phyloP scores from a whole-genome alignment of 2,888 invertebrate species.

The Cristatella mucedo region DNA sequence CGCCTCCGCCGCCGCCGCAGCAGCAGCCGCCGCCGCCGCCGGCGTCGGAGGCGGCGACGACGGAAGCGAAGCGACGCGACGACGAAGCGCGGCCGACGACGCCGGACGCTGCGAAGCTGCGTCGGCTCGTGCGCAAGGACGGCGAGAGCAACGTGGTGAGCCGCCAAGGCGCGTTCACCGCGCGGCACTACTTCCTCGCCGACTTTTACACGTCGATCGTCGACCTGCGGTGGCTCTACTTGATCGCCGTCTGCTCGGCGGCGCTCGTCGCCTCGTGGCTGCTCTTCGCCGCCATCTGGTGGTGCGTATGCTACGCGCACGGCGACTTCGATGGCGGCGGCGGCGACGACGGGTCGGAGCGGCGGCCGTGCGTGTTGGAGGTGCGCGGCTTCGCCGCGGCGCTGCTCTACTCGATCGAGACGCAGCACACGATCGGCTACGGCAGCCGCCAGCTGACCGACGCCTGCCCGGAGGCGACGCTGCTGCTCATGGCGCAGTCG shows the following conservation, averaged over 20 bases:
- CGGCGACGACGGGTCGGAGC: conserved; percentile 41
- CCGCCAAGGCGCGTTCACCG: conserved; percentile 79
- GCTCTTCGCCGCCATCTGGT: conserved; percentile 81
- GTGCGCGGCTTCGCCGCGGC: conserved; percentile 78
- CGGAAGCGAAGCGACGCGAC: no score
- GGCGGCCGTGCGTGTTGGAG: conserved; percentile 68
- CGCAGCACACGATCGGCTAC: conserved; percentile 88
- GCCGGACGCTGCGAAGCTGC: no score
- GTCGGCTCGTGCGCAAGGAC: conserved; percentile 83
- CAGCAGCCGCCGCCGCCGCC: no score
- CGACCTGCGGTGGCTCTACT: conserved; percentile 43
- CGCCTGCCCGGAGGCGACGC: conserved; percentile 79
- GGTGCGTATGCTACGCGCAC: conserved; percentile 79
- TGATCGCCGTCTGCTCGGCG: conserved; percentile 39
- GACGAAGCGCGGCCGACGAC: no score
- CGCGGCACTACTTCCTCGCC: conserved; percentile 69
- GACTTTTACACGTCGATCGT: conserved; percentile 43
- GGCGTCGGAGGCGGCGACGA: no score
- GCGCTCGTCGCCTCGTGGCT: conserved; percentile 68
- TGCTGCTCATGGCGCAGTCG: conserved; percentile 77
- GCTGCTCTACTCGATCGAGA: conserved; percentile 87
- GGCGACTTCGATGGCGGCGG: conserved; percentile 52
- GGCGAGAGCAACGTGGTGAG: conserved; percentile 94
- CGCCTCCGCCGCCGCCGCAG: no score
- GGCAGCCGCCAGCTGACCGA: conserved; percentile 70